A percentile compares a stretch with the other conserved stretches of the same genome.
Conservation (phyloP, 1,140 invertebrate species). For the Sycophila sp. region DNA sequence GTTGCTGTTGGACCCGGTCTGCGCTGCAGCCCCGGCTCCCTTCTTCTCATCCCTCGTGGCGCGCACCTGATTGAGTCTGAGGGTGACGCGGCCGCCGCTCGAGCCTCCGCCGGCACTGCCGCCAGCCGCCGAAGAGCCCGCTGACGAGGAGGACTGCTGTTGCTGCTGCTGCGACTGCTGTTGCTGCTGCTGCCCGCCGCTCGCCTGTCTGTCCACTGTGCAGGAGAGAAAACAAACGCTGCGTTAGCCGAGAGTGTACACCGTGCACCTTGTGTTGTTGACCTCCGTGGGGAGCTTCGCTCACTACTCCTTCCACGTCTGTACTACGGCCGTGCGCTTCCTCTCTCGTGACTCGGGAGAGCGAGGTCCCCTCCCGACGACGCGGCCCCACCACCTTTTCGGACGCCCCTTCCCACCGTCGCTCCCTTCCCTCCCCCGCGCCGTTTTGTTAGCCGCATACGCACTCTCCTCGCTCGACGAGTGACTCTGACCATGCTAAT, state of each 20-base stretch:
- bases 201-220: slow-evolving; percentile 63
- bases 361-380: not conserved
- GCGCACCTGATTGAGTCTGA: slow-evolving; percentile 69
- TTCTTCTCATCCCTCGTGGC: slow-evolving; percentile 69
- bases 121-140: not conserved
- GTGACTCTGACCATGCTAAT: too few species aligned
- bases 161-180: not conserved
- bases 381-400: slow-evolving; percentile 23
- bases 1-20: not conserved
- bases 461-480: too few species aligned
- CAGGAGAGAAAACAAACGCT: not conserved
- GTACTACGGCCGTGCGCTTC: too few species aligned
- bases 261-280: too few species aligned
- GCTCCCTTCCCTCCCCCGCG: not conserved
- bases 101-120: not conserved
- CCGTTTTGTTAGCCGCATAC: not conserved
- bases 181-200: not conserved
- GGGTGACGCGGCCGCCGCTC: slow-evolving; percentile 65
- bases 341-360: not conserved
- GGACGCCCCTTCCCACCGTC: not conserved
- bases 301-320: too few species aligned
- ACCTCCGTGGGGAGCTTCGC: not conserved
- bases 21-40: slow-evolving; percentile 29
- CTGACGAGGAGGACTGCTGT: too few species aligned
- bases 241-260: too few species aligned